Evolutionary conservation across 2,888 invertebrate species (phyloP).

Genomic region (Perdita meconis): DNA sequence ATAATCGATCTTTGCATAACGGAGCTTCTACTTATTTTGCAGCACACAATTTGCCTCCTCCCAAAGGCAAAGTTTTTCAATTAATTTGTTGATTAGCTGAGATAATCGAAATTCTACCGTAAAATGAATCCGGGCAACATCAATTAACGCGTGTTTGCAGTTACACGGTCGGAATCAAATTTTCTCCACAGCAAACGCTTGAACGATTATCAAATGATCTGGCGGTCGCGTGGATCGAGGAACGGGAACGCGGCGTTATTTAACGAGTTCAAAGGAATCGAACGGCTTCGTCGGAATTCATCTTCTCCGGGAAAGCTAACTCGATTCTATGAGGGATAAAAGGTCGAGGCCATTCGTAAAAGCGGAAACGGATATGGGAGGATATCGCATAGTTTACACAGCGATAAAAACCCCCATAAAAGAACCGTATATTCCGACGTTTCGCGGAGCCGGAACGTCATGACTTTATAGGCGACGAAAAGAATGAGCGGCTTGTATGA

Average conservation of each 20-base stretch:
- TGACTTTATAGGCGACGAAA: conserved; percentile 70
- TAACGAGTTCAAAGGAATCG: conserved; percentile 68
- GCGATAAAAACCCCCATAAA: conserved; percentile 82
- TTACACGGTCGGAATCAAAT: too few species aligned
- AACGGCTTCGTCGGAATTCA: conserved; percentile 77
- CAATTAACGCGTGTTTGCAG: too few species aligned
- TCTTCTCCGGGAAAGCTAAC: conserved; percentile 69
- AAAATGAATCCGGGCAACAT: too few species aligned
- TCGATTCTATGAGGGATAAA: conserved; percentile 70
- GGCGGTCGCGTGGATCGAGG: too few species aligned
- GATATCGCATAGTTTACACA: conserved; percentile 78
- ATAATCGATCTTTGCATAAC: too few species aligned
- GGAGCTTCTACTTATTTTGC: too few species aligned
- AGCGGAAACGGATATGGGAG: conserved; percentile 75
- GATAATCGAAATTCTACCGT: too few species aligned
- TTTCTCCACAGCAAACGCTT: too few species aligned
- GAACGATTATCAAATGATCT: too few species aligned
- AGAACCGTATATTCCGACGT: conserved; percentile 76
- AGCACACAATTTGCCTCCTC: too few species aligned
- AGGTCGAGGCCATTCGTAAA: conserved; percentile 69
- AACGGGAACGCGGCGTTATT: conserved; percentile 51
- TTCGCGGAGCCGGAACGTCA: conserved; percentile 61
- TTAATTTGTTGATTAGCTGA: too few species aligned
- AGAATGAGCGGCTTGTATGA: conserved; percentile 52
- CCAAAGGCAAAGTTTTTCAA: too few species aligned